Conservation (phyloP, 1,140 invertebrate species). For the Drosophila ananassae region DNA sequence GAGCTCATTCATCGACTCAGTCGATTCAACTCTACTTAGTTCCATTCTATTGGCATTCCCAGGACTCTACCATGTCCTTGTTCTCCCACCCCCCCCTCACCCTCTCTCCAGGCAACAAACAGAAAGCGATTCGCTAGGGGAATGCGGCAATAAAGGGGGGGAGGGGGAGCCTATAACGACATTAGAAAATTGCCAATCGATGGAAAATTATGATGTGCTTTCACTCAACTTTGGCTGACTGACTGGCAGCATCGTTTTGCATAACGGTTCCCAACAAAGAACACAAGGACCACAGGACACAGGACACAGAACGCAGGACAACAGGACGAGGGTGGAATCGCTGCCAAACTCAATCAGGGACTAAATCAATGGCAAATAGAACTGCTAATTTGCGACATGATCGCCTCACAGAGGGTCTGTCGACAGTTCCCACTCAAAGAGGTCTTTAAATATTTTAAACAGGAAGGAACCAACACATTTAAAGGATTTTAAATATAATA, state of each 20-base stretch:
- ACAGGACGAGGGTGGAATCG: not conserved
- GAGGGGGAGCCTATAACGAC: slow-evolving; percentile 33
- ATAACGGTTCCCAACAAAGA: slow-evolving; percentile 7
- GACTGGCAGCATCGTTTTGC: slow-evolving; percentile 26
- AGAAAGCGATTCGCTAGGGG: slow-evolving; percentile 15
- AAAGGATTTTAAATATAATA: no score
- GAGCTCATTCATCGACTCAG: slow-evolving; percentile 32
- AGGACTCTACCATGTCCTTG: slow-evolving; percentile 9
- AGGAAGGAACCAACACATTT: no score
- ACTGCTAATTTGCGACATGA: slow-evolving; percentile 31
- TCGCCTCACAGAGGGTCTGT: not conserved
- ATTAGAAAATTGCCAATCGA: slow-evolving; percentile 70
- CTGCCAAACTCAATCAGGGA: slow-evolving; percentile 20
- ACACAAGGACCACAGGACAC: not conserved
- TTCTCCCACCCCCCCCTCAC: slow-evolving; percentile 20
- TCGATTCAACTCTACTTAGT: slow-evolving; percentile 19
- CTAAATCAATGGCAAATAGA: slow-evolving; percentile 17
- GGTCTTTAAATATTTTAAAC: no score
- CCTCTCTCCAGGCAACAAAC: slow-evolving; percentile 57
- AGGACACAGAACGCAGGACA: not conserved
- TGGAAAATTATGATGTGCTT: slow-evolving; percentile 60
- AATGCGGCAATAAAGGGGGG: not conserved
- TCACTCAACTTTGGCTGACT: slow-evolving; percentile 44
- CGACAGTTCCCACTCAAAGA: no score
- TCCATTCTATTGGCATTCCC: slow-evolving; percentile 14